Conservation (phyloP, 1,140 invertebrate genomes). For the Drosophila pandora region DNA sequence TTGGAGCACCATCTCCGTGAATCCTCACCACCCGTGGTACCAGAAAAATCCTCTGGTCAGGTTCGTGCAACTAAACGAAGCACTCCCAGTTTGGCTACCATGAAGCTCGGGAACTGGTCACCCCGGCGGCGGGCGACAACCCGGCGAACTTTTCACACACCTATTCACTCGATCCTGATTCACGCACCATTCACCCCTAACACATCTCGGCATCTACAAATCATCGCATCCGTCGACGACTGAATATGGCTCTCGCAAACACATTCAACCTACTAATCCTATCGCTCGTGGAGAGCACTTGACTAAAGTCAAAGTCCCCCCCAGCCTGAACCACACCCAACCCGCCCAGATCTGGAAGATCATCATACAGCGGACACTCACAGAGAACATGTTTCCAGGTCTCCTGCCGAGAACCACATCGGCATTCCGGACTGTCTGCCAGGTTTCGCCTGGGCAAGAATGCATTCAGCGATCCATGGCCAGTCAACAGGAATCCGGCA, state of each 20-base stretch:
- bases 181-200: too few species aligned
- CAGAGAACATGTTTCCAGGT: slow-evolving; percentile 23
- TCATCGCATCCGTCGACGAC: too few species aligned
- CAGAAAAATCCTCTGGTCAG: too few species aligned
- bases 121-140: too few species aligned
- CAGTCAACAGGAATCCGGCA: slow-evolving; percentile 19
- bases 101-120: too few species aligned
- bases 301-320: slow-evolving; percentile 12
- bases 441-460: too few species aligned
- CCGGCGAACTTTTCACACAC: too few species aligned
- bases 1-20: too few species aligned
- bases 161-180: too few species aligned
- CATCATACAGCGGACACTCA: slow-evolving; percentile 22
- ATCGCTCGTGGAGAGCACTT: slow-evolving; percentile 14
- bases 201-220: too few species aligned
- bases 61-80: too few species aligned
- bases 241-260: slow-evolving; percentile 2
- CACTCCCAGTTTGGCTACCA: too few species aligned
- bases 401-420: slow-evolving; percentile 6
- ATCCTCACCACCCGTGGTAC: background rate
- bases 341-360: background rate
- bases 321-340: slow-evolving; percentile 1
- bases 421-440: slow-evolving; percentile 9
- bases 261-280: slow-evolving; percentile 4
- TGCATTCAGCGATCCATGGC: slow-evolving; percentile 7